Base-by-base conservation (phyloP, 2,797 vertebrate genomes). In the Danio aesculapii region DNA sequence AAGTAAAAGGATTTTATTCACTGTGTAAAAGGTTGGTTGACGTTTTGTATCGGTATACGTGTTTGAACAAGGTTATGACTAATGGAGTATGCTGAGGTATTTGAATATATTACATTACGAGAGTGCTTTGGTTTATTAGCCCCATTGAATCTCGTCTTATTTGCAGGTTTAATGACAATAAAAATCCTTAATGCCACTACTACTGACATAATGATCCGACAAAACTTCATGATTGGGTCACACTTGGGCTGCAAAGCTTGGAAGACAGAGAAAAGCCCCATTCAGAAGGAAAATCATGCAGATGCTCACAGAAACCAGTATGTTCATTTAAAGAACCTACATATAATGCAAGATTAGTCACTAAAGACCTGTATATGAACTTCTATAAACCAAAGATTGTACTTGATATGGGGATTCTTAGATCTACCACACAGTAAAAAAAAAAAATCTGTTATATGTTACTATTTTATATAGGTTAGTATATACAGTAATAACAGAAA, bases 1-100 rank as follows among this genome's bases (percentile, higher is more conserved):
- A 17, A 53, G 46, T 68, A 55, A 30, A 76, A 74, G 79, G 70
- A 81, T 81, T 81, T 81, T 66, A 74, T 81, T 81, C 79, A 74
- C 50, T 53, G 68, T 46, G 68, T 71, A 17, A 55, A 72, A 79
- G 62, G 67, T 62, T 61, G 47, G 58, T 79, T 72, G 58, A 79
- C 68, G 63, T 43, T 81, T 74, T 19, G 43, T 67, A 39, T 43
- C 58, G 70, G 21, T 66, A 66, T 66, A 43, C 39, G 21, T 49
- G 78, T 43, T 47, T 81, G 52, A 74, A 57, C 3, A 55, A 74
- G 19, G 70, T 6, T 6, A 71, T 71, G 77, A 63, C 58, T 62
- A 71, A 73, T 73, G 70, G 67, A 39, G 46, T 62, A 79, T 62
- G 30, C 58, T 52, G 59, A 55, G 17, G 57, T 52, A 21, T 57